Percentiles rank a stretch among this genome's conserved stretches.
These are phyloP conservation scores for Caradrina clavipalpis DNA, from an alignment of 2,888 invertebrate genomes.

Conservation along the genomic window DNA sequence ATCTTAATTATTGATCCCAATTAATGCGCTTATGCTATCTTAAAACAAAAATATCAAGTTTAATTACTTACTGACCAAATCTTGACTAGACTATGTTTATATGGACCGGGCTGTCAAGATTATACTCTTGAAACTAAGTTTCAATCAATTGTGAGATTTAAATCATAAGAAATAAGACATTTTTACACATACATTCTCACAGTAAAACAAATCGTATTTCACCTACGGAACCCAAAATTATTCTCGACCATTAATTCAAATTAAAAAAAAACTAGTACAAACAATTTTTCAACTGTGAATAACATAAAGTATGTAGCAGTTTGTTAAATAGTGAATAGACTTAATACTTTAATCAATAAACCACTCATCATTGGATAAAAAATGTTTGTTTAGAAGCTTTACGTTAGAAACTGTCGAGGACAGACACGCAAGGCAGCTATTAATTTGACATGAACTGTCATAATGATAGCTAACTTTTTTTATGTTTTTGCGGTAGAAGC, in stretches of 20 bases:
- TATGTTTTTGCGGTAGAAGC: slow-evolving; percentile 26
- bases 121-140: too few relatives aligned
- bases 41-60: too few relatives aligned
- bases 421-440: slow-evolving; percentile 83
- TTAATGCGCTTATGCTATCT: too few relatives aligned
- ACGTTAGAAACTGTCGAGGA: slow-evolving; percentile 76
- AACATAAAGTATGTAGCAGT: slow-evolving; percentile 15
- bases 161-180: too few relatives aligned
- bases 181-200: too few relatives aligned
- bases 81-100: too few relatives aligned
- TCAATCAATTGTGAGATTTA: too few relatives aligned
- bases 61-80: too few relatives aligned
- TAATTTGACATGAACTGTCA: slow-evolving; percentile 76
- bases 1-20: too few relatives aligned
- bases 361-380: slow-evolving; percentile 73
- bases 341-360: slow-evolving; percentile 74
- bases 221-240: not conserved
- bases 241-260: not conserved
- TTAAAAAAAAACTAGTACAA: not conserved
- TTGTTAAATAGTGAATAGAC: slow-evolving; percentile 31
- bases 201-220: not conserved
- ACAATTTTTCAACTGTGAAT: not conserved
- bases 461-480: slow-evolving; percentile 63
- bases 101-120: too few relatives aligned
- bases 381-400: slow-evolving; percentile 69